A percentile compares a stretch with the other conserved stretches of the same genome.
Conservation (phyloP, 2,113 vertebrate species). For the Channa maculata region DNA sequence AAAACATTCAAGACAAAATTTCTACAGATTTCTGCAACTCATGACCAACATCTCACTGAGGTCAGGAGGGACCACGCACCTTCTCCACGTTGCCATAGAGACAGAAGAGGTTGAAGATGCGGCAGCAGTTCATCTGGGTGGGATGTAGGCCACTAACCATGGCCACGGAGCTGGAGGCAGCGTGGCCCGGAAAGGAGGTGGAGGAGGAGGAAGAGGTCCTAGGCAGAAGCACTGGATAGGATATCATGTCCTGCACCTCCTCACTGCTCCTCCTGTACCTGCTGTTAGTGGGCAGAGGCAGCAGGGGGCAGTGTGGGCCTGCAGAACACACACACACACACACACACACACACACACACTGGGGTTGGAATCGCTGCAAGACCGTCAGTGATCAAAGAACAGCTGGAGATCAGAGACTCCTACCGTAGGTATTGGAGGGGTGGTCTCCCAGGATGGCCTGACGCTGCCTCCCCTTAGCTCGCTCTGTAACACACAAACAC, state of each 20-base stretch:
- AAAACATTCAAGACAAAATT: too few species aligned
- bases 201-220: conserved; percentile 81
- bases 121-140: conserved; percentile 93
- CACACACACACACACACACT: background rate
- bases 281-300: conserved; percentile 87
- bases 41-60: too few species aligned
- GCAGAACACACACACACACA: background rate
- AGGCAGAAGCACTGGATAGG: conserved; percentile 85
- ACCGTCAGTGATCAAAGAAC: too few species aligned
- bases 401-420: conserved; percentile 18
- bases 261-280: conserved; percentile 89
- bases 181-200: conserved; percentile 86
- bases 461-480: conserved; percentile 89
- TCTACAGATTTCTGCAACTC: too few species aligned
- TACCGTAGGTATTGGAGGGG: conserved; percentile 93
- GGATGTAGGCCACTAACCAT: conserved; percentile 94
- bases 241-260: conserved; percentile 88
- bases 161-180: conserved; percentile 88
- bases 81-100: conserved; percentile 97
- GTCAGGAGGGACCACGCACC: conserved; percentile 71
- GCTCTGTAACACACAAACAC: conserved; percentile 84
- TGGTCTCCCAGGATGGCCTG: conserved; percentile 96
- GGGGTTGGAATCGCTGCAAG: too few species aligned
- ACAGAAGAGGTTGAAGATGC: conserved; percentile 96
- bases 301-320: conserved; percentile 90